phyloP scores from a whole-genome alignment of 2,113 vertebrate genomes.

The Columba livia region DNA sequence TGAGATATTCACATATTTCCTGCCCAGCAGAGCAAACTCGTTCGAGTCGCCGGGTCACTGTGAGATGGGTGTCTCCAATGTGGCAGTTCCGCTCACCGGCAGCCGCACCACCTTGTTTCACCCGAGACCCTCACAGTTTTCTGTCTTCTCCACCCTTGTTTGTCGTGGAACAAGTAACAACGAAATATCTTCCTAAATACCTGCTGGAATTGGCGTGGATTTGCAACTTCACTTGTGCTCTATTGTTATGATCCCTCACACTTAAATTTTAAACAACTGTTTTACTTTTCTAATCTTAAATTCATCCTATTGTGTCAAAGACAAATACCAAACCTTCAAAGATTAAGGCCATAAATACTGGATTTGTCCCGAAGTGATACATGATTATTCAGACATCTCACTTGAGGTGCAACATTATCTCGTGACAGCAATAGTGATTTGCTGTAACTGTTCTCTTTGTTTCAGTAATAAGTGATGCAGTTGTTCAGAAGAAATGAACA shows the following conservation, averaged over 20 bases:
- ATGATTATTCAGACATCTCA: conserved; percentile 50
- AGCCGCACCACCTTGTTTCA: not conserved
- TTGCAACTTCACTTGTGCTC: not conserved
- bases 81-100: not conserved
- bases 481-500: conserved; percentile 31
- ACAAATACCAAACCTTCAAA: not conserved
- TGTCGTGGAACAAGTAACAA: not conserved
- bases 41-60: not conserved
- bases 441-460: conserved; percentile 30
- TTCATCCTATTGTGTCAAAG: not conserved
- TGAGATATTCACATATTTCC: not conserved
- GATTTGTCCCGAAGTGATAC: not conserved
- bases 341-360: not conserved
- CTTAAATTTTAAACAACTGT: not conserved
- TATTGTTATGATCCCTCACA: not conserved
- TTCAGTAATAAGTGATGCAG: not conserved
- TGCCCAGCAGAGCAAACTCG: not conserved
- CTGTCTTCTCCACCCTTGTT: not conserved
- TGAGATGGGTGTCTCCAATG: not conserved
- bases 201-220: not conserved
- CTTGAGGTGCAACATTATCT: conserved; percentile 38
- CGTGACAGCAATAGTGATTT: conserved; percentile 48
- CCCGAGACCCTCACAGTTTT: not conserved
- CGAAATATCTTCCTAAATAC: not conserved
- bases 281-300: not conserved